Conservation (phyloP, 2,888 invertebrate species). For the Proisotoma minuta region DNA sequence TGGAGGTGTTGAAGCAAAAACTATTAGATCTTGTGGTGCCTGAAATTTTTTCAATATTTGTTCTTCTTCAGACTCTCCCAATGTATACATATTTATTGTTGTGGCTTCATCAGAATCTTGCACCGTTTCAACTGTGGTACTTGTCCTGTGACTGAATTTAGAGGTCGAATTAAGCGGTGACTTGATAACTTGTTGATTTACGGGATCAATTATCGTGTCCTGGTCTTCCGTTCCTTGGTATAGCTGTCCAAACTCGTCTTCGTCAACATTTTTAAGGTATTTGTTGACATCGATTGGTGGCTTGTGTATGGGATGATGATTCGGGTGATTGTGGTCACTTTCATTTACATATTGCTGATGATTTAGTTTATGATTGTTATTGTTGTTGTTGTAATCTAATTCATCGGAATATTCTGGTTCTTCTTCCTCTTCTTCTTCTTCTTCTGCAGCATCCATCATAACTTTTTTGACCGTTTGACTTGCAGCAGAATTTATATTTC, state of each 20-base stretch:
- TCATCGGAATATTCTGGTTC: constrained; percentile 14
- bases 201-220: constrained; percentile 41
- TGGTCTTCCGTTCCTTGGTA: constrained; percentile 43
- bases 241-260: constrained; percentile 39
- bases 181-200: constrained; percentile 42
- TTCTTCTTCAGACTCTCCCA: neutral
- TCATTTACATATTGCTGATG: neutral
- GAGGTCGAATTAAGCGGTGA: constrained; percentile 15
- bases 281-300: constrained; percentile 39
- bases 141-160: constrained; percentile 13
- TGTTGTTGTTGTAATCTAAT: constrained; percentile 4
- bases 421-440: constrained; percentile 16
- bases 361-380: neutral
- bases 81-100: neutral
- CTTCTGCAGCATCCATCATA: neutral
- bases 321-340: constrained; percentile 23
- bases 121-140: constrained; percentile 13
- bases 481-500: neutral
- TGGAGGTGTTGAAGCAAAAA: neutral
- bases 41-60: neutral
- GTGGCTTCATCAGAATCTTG: neutral
- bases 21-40: neutral
- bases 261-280: constrained; percentile 36
- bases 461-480: neutral
- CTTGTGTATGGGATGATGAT: constrained; percentile 34